Conservation (phyloP, 2,888 invertebrate species). For the Isoperla grammatica region DNA sequence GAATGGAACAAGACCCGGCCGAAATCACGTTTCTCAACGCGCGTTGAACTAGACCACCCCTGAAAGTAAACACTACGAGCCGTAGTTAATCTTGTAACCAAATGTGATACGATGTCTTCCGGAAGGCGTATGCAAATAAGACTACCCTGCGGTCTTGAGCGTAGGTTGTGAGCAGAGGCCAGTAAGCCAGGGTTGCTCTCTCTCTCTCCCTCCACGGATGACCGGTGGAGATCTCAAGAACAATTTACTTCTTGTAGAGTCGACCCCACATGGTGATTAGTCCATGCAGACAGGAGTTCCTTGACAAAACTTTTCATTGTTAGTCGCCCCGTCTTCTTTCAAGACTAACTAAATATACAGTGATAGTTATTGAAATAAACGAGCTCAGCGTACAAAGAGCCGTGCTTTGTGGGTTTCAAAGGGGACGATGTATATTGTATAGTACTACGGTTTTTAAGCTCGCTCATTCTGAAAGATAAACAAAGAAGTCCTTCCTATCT, state of each 20-base stretch:
- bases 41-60: neutral
- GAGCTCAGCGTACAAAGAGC: neutral
- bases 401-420: neutral
- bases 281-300: neutral
- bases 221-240: neutral
- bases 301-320: neutral
- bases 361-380: conserved; percentile 1
- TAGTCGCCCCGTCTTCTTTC: neutral
- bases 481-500: neutral
- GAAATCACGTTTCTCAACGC: too few species aligned
- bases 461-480: neutral
- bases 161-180: neutral
- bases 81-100: conserved; percentile 3
- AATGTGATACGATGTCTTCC: conserved; percentile 1
- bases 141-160: neutral
- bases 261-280: neutral
- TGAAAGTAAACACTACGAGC: neutral
- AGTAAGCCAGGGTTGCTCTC: neutral
- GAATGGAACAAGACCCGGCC: too few species aligned
- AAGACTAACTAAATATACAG: conserved; percentile 6
- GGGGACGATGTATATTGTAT: neutral
- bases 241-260: neutral
- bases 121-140: conserved; percentile 3
- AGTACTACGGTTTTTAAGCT: neutral
- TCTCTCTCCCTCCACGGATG: neutral